Percentiles rank a stretch among this genome's conserved stretches.
Conservation (phyloP, 2,888 invertebrate species). For the Tubiluchus corallicola region DNA sequence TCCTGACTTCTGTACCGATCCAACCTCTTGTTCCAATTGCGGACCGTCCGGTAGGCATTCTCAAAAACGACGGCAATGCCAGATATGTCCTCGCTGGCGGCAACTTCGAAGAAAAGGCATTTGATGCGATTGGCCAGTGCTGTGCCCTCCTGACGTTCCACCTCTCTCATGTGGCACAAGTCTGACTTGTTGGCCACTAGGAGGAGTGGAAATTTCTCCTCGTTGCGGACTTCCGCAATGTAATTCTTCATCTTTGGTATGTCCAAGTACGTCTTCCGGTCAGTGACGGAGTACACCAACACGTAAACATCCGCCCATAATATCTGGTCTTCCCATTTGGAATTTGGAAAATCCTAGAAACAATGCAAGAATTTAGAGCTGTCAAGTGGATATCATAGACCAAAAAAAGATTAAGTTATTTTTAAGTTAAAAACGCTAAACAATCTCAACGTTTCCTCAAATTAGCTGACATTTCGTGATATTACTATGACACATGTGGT, state of each 20-base stretch:
- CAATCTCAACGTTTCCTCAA: no score
- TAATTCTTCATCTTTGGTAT: neutral
- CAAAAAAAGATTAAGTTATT: no score
- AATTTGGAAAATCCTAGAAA: neutral
- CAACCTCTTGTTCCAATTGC: neutral
- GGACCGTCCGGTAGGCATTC: neutral
- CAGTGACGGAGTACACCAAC: neutral
- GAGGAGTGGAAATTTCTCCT: neutral
- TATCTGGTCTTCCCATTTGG: neutral
- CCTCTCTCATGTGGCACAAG: neutral
- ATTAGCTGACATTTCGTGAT: no score
- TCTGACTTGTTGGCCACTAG: neutral
- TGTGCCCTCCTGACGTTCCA: neutral
- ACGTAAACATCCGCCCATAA: neutral
- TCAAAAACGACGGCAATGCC: neutral
- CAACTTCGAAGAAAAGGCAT: neutral
- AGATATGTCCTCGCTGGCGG: neutral
- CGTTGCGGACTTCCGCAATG: neutral
- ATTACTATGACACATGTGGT: no score
- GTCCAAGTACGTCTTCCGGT: neutral
- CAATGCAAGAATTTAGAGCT: no score
- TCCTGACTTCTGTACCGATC: neutral
- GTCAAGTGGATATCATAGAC: no score
- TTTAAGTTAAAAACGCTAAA: no score
- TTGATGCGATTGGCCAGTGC: neutral